Percentiles rank a stretch among this genome's conserved stretches.
Conservation (phyloP, 2,797 vertebrate species). For the Malacoraja senta region DNA sequence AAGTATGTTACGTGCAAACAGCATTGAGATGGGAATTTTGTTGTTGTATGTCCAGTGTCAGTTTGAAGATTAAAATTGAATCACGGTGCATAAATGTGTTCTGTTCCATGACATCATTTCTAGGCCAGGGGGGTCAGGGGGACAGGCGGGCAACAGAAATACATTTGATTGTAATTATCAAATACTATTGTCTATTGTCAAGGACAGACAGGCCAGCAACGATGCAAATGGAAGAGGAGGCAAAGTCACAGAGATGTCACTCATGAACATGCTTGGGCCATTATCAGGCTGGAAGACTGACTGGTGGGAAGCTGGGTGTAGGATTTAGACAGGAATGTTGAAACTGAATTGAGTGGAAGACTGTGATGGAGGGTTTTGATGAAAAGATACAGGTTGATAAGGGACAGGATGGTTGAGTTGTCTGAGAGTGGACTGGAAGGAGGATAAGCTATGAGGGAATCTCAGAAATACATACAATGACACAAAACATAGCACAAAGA, state of each 20-base stretch:
- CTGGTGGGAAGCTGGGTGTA: background rate
- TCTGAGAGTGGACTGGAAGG: background rate
- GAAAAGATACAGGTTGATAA: background rate
- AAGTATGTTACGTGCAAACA: too few species aligned
- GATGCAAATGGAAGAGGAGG: background rate
- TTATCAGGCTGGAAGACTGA: background rate
- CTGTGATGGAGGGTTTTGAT: background rate
- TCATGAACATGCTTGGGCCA: background rate
- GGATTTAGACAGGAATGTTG: background rate
- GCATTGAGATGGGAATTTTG: too few species aligned
- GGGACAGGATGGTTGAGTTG: background rate
- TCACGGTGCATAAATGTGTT: too few species aligned
- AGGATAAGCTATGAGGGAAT: background rate
- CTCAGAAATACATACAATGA: background rate
- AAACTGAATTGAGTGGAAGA: background rate
- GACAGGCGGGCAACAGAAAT: background rate
- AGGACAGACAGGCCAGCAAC: background rate
- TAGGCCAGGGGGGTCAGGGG: background rate
- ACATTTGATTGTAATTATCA: too few species aligned
- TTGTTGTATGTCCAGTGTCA: too few species aligned
- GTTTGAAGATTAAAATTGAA: too few species aligned
- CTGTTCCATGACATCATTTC: too few species aligned
- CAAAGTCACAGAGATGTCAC: background rate
- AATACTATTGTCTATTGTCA: too few species aligned
- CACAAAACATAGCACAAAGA: background rate